phyloP scores from a whole-genome alignment of 2,113 vertebrate genomes.

The Alosa alosa region DNA sequence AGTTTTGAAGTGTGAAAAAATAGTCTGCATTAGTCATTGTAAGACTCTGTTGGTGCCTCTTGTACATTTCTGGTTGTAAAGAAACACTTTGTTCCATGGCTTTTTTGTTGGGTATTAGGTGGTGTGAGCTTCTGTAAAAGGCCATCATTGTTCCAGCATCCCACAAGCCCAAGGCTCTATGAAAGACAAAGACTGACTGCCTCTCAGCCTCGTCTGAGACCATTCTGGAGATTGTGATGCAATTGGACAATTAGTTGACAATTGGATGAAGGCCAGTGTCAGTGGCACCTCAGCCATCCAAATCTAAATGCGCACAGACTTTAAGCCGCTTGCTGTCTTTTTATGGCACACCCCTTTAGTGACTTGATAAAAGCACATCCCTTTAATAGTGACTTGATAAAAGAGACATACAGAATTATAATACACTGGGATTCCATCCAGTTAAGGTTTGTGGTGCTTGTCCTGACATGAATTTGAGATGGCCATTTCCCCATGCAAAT shows the following conservation, averaged over 20 bases:
- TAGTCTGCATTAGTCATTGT: background rate
- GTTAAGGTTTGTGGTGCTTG: background rate
- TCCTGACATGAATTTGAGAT: background rate
- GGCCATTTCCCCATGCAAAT: background rate
- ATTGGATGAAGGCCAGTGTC: background rate
- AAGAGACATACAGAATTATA: background rate
- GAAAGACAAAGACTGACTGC: background rate
- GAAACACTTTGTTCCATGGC: slow-evolving; percentile 2
- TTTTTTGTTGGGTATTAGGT: background rate
- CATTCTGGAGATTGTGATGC: background rate
- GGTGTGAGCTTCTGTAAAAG: background rate
- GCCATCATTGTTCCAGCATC: background rate
- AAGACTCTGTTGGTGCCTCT: background rate
- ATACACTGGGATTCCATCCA: background rate
- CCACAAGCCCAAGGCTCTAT: background rate
- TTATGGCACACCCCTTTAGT: background rate
- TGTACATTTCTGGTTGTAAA: background rate
- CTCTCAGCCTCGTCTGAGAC: background rate
- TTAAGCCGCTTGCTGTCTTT: too few relatives aligned
- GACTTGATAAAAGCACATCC: background rate
- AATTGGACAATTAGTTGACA: too few relatives aligned
- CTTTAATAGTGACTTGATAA: background rate
- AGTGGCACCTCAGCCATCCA: background rate
- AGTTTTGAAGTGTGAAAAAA: background rate
- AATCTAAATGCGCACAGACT: too few relatives aligned